phyloP scores from a whole-genome alignment of 2,888 invertebrate species.

The Pseudococcus viburni region DNA sequence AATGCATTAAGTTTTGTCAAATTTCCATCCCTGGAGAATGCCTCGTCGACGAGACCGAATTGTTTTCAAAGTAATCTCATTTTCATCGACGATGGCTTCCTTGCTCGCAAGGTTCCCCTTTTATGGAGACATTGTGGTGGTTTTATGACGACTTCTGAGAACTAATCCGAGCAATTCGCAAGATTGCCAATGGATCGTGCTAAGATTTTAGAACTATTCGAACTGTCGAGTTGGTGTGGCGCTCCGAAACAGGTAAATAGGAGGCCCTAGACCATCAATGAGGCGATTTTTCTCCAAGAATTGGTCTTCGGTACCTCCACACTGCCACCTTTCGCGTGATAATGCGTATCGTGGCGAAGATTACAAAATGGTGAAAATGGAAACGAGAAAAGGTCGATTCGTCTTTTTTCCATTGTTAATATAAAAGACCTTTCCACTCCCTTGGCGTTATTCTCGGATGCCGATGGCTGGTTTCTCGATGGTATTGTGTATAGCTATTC shows the following conservation, averaged over 20 bases:
- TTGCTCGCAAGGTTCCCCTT: background rate
- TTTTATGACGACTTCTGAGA: background rate
- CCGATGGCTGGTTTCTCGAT: conserved; percentile 20
- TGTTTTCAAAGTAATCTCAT: conserved; percentile 20
- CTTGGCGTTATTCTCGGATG: background rate
- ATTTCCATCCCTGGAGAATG: background rate
- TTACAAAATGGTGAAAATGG: background rate
- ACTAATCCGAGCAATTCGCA: background rate
- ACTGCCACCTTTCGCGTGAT: conserved; percentile 24
- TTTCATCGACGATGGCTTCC: background rate
- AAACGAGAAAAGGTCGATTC: background rate
- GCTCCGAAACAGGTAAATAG: background rate
- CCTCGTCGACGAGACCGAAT: background rate
- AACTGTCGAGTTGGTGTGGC: background rate
- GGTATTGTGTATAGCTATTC: background rate
- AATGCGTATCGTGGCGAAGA: conserved; percentile 24
- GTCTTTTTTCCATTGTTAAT: background rate
- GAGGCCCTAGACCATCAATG: background rate
- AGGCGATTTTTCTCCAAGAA: background rate
- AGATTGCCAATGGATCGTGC: background rate
- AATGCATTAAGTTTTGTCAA: background rate
- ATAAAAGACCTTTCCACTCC: background rate
- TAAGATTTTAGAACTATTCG: background rate
- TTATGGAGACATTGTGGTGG: background rate
- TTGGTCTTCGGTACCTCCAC: background rate